Conservation (phyloP, 2,113 vertebrate genomes). For the Cathartes aura region DNA sequence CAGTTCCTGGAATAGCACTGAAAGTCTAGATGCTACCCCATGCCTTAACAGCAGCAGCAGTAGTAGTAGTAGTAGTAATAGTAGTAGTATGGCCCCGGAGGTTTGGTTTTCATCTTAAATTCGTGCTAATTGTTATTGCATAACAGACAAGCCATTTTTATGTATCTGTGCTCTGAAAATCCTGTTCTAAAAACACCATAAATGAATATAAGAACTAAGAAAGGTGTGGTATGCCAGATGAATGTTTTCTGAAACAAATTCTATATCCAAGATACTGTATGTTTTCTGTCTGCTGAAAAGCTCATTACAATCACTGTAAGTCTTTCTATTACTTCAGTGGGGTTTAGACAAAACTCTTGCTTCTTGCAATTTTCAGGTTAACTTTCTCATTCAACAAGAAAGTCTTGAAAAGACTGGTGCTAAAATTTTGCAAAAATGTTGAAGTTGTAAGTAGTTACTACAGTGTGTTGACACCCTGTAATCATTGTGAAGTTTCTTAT, state of each 20-base stretch:
- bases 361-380: neutral
- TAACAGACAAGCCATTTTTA: neutral
- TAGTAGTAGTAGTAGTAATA: fast-evolving
- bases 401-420: neutral
- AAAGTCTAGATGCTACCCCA: neutral
- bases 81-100: neutral
- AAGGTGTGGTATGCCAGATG: neutral
- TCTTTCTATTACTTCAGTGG: neutral
- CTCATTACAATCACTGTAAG: neutral
- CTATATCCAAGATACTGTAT: neutral
- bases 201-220: neutral
- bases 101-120: neutral
- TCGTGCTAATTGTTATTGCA: neutral
- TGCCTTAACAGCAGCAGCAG: neutral
- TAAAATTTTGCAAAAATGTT: neutral
- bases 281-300: neutral
- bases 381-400: neutral
- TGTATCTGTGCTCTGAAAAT: neutral
- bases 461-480: neutral
- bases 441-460: neutral
- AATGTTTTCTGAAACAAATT: neutral
- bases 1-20: neutral
- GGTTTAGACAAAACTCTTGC: neutral
- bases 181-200: neutral
- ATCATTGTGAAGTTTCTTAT: neutral